Conservation (phyloP, 2,888 invertebrate species). For the Tenthredo scrophulariae region DNA sequence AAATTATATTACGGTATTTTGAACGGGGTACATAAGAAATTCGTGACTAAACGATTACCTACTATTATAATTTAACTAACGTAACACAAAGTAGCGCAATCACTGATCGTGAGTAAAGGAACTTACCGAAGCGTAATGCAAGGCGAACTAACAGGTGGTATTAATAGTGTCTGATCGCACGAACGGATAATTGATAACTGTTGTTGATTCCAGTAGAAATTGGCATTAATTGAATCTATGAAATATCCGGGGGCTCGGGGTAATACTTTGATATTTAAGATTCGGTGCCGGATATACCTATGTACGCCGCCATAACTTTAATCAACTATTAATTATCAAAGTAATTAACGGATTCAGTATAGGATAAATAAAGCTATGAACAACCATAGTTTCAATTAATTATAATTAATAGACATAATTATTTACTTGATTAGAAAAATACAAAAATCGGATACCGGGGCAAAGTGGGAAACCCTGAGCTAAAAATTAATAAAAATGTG, state of each 20-base stretch:
- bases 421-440: neutral
- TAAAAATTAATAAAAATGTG: too few species aligned
- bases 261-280: conserved; percentile 20
- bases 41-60: conserved; percentile 11
- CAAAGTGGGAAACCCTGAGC: too few species aligned
- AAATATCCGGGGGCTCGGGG: neutral
- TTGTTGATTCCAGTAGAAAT: conserved; percentile 37
- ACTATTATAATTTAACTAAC: neutral
- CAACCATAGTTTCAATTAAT: neutral
- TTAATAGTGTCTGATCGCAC: conserved; percentile 4
- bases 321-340: neutral
- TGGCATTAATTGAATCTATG: conserved; percentile 34
- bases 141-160: conserved; percentile 26
- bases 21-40: neutral
- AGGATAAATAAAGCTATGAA: neutral
- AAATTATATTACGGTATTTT: neutral
- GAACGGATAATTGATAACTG: conserved; percentile 41
- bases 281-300: neutral
- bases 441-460: neutral
- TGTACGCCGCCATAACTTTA: neutral
- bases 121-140: conserved; percentile 42
- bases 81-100: neutral
- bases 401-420: neutral
- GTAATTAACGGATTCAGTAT: neutral
- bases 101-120: neutral